Evolutionary conservation across 2,888 invertebrate genomes (phyloP), one percentile per base, ranked within the genome.

Genomic region (Camptogramma bilineatum): DNA sequence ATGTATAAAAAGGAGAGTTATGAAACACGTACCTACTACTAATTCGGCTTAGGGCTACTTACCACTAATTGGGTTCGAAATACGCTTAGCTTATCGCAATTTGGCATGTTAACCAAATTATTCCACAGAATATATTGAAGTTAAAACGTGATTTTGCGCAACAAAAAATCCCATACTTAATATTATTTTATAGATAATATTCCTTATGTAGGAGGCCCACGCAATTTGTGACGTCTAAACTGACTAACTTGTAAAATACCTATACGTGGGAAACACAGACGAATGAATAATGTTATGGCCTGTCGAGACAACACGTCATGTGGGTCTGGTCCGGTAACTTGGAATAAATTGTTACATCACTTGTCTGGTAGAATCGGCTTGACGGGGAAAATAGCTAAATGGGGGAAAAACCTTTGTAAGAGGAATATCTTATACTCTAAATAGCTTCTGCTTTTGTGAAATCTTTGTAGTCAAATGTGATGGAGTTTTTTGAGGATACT

Each of bases 241-340:
- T 46, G 44, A 46, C 18, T 54, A 39, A 24, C 21, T 24, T 17
- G 34, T 50, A 44, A 50, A 53, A 34, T 61, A 57, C 52, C 48
- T 53, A 50, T 13, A 21, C 46, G 46, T 50, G 65, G 65, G 48
- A 61, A 65, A 57, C 47, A 61, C 64, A 47, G 17, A 44, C 17
- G 44, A 44, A 44, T 55, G 44, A 61, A 34, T 60, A 47, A 42
- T 61, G 13, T 54, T 42, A 16, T 47, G 39, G 39, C 21, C 21
- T 17, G 18, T 21, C 24, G 16, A n/a, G 1, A 31, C 17, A 44
- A 55, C 61, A 55, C 61, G 61, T 65, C 65, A 61, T 18, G n/a
- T n/a, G 60, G 60, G 64, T 50, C 64, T 61, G 55, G 59, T 51
- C 53, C 46, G 51, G 10, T 13, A 28, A 16, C 34, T 17, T 46